Conservation (phyloP, 2,888 invertebrate genomes). For the Sericinus montela region DNA sequence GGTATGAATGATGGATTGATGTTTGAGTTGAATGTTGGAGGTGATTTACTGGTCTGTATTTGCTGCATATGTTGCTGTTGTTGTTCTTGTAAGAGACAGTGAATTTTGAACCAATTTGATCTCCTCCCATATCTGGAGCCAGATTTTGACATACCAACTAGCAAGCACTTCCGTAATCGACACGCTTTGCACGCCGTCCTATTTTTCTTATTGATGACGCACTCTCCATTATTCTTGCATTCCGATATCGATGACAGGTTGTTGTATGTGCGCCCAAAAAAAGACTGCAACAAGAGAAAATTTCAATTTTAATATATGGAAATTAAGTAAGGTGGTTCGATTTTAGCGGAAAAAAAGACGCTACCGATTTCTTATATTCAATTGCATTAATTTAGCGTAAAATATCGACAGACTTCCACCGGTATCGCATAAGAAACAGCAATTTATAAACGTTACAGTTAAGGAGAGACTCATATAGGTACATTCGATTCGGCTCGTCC, state of each 20-base stretch:
- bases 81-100: slow-evolving; percentile 93
- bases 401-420: slow-evolving; percentile 68
- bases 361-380: slow-evolving; percentile 50
- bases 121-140: slow-evolving; percentile 94
- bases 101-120: slow-evolving; percentile 98
- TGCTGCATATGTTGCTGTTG: slow-evolving; percentile 80
- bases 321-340: slow-evolving; percentile 39
- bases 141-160: slow-evolving; percentile 96
- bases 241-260: slow-evolving; percentile 93
- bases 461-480: slow-evolving; percentile 54
- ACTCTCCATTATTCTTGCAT: slow-evolving; percentile 95
- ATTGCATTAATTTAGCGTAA: slow-evolving; percentile 67
- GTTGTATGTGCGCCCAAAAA: slow-evolving; percentile 97
- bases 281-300: slow-evolving; percentile 87
- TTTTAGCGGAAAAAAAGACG: slow-evolving; percentile 47
- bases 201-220: slow-evolving; percentile 96
- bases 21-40: slow-evolving; percentile 62
- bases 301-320: slow-evolving; percentile 22
- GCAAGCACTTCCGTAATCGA: slow-evolving; percentile 91
- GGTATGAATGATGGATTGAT: slow-evolving; percentile 65
- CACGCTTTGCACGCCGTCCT: slow-evolving; percentile 96
- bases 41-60: slow-evolving; percentile 65
- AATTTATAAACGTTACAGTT: slow-evolving; percentile 75
- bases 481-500: slow-evolving; percentile 54
- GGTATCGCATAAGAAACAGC: slow-evolving; percentile 65